Conservation (phyloP, 2,888 invertebrate genomes). For the Mylabris sibirica region DNA sequence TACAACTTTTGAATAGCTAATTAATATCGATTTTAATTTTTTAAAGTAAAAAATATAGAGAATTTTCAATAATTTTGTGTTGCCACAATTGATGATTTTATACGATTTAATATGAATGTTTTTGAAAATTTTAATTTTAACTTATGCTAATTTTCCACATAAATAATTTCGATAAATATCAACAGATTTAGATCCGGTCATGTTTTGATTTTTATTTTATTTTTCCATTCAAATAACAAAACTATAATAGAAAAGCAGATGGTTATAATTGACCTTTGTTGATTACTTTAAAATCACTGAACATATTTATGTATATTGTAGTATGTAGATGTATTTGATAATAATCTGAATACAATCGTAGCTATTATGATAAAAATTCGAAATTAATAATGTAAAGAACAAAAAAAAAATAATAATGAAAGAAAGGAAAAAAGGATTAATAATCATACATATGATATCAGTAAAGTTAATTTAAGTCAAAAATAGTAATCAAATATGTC, state of each 20-base stretch:
- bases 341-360: conserved; percentile 9
- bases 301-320: background rate
- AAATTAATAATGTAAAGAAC: background rate
- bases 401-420: background rate
- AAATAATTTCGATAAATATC: conserved; percentile 1
- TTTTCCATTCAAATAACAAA: background rate
- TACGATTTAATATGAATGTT: background rate
- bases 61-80: background rate
- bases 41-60: background rate
- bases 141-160: background rate
- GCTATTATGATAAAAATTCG: background rate
- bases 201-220: background rate
- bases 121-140: background rate
- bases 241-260: conserved; percentile 1
- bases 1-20: too few relatives aligned
- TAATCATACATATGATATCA: background rate
- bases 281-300: conserved; percentile 7
- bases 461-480: background rate
- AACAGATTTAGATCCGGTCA: background rate
- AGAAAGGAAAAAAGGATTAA: background rate
- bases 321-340: background rate
- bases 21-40: too few relatives aligned
- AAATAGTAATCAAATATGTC: conserved; percentile 13
- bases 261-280: conserved; percentile 11
- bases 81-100: background rate